These are phyloP conservation scores for Muraenolepis orangiensis DNA, from an alignment of 2,797 vertebrate species.

Conservation along the genomic window DNA sequence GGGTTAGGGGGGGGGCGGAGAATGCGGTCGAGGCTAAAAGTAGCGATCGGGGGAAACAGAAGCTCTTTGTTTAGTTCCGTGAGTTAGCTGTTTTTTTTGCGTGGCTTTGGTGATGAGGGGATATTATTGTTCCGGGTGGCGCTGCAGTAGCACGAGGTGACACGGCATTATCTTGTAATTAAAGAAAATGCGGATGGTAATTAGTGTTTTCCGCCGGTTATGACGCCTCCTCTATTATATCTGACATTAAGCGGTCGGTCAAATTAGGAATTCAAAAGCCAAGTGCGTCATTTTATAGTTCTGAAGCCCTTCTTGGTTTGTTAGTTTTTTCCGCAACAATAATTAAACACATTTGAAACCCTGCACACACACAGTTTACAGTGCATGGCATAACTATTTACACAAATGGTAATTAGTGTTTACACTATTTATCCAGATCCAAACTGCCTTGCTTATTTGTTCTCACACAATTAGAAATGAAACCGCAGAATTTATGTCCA, in stretches of 20 bases:
- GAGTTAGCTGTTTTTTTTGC: constrained; percentile 20
- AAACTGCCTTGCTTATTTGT: background rate
- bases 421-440: background rate
- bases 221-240: background rate
- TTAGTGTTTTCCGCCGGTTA: background rate
- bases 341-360: background rate
- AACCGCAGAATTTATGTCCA: constrained; percentile 32
- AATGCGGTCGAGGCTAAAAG: constrained; percentile 63
- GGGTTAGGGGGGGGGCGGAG: constrained; percentile 57
- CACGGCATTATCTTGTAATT: constrained; percentile 17
- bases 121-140: constrained; percentile 12
- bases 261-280: background rate
- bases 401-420: background rate
- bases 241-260: background rate
- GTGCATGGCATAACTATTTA: background rate
- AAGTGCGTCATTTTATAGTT: background rate
- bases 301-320: background rate
- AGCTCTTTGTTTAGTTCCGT: constrained; percentile 56
- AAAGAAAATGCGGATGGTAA: background rate
- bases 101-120: constrained; percentile 26
- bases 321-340: no score
- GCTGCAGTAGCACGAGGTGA: constrained; percentile 5
- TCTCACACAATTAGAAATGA: background rate
- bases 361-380: background rate
- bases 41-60: constrained; percentile 62